These are phyloP conservation scores for Siniperca knerii DNA, from an alignment of 2,113 vertebrate species.

Conservation along the genomic window DNA sequence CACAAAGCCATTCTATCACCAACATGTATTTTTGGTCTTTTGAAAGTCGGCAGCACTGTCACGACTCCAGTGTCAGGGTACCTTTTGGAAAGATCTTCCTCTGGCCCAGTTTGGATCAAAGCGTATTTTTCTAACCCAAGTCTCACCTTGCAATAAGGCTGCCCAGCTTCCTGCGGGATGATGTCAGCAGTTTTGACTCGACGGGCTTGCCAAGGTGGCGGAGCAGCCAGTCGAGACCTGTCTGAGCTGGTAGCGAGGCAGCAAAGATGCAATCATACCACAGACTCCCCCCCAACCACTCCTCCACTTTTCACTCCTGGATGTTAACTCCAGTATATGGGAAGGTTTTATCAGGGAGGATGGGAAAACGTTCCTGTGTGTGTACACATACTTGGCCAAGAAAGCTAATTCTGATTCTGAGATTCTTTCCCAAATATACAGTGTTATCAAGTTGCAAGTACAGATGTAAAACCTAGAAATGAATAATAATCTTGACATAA, in stretches of 20 bases:
- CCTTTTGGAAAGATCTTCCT: constrained; percentile 30
- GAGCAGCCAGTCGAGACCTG: constrained; percentile 66
- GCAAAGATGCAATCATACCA: constrained; percentile 40
- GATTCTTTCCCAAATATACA: neutral
- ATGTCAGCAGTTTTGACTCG: constrained; percentile 74
- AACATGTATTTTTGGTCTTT: neutral
- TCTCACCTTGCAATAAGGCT: constrained; percentile 58
- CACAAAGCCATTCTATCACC: neutral
- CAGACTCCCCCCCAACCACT: neutral
- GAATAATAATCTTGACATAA: neutral
- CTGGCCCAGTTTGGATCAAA: constrained; percentile 54
- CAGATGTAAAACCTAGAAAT: neutral
- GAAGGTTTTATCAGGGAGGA: neutral
- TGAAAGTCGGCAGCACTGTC: neutral
- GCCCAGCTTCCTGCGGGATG: constrained; percentile 58
- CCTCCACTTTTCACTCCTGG: constrained; percentile 15
- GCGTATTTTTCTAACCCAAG: constrained; percentile 63
- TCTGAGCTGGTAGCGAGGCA: constrained; percentile 54
- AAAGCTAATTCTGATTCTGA: too few species aligned
- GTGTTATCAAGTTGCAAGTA: neutral
- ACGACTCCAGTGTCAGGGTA: constrained; percentile 11
- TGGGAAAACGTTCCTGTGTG: neutral
- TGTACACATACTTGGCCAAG: too few species aligned
- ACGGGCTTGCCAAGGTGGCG: constrained; percentile 42
- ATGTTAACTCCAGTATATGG: neutral